Percentiles rank a stretch among this genome's conserved stretches.
Evolutionary conservation across 2,888 invertebrate genomes (phyloP).

Genomic region (Hipparchia sbordonii): DNA sequence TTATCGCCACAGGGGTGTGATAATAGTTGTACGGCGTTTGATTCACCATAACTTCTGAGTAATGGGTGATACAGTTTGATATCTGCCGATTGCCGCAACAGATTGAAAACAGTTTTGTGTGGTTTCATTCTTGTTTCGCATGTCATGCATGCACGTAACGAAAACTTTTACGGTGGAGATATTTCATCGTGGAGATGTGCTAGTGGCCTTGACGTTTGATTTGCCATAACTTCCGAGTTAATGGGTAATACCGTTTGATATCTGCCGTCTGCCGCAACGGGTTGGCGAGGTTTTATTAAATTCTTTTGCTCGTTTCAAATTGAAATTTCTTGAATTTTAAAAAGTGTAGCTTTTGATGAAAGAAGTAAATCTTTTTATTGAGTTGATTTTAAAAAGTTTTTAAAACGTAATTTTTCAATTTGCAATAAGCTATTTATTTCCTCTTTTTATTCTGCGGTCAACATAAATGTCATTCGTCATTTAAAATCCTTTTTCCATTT

Average conservation of each 20-base stretch:
- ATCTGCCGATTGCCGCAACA: too few species aligned
- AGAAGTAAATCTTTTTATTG: background rate
- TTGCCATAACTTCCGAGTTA: background rate
- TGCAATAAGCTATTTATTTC: background rate
- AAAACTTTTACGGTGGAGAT: too few species aligned
- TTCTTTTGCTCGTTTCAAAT: background rate
- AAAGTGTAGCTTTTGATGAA: background rate
- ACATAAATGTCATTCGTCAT: background rate
- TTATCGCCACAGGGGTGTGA: too few species aligned
- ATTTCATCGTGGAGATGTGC: too few species aligned
- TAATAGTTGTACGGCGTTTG: too few species aligned
- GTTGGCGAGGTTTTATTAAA: conserved; percentile 5
- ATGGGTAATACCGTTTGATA: conserved; percentile 13
- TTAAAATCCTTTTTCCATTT: too few species aligned
- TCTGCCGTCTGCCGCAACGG: background rate
- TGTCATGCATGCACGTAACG: too few species aligned
- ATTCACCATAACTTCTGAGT: too few species aligned
- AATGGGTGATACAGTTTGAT: too few species aligned
- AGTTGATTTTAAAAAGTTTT: background rate
- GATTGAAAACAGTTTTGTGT: too few species aligned
- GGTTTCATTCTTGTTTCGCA: too few species aligned
- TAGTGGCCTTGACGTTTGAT: background rate
- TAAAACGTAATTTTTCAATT: background rate
- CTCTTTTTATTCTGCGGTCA: background rate
- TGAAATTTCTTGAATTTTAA: conserved; percentile 5